phyloP scores from a whole-genome alignment of 2,113 vertebrate species.

The Romanogobio albipinnatus region DNA sequence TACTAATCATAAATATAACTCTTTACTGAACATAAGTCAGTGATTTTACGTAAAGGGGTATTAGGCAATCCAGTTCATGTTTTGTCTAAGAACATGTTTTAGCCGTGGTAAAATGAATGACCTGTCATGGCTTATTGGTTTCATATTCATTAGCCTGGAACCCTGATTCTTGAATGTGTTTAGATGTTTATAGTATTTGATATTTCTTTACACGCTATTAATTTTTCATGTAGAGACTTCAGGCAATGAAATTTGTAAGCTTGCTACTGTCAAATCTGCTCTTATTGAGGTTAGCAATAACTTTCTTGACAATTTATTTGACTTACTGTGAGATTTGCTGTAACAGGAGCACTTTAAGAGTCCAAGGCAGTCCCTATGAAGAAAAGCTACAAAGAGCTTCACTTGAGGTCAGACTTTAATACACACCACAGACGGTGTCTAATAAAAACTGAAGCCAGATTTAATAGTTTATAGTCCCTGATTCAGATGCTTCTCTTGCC shows the following conservation, averaged over 20 bases:
- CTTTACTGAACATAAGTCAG: background rate
- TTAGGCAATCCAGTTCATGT: background rate
- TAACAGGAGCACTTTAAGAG: background rate
- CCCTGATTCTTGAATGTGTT: background rate
- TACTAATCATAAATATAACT: background rate
- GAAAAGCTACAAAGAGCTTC: slow-evolving; percentile 23
- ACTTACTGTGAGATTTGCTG: background rate
- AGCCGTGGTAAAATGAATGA: background rate
- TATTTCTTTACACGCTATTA: slow-evolving; percentile 11
- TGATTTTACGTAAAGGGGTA: background rate
- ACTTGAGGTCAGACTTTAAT: slow-evolving; percentile 46
- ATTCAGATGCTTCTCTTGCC: slow-evolving; percentile 44
- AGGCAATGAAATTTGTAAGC: background rate
- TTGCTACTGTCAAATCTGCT: background rate
- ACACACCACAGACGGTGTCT: slow-evolving; percentile 18
- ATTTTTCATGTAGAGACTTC: slow-evolving; percentile 3
- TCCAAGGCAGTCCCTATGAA: background rate
- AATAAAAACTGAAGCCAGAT: slow-evolving; percentile 38
- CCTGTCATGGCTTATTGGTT: slow-evolving; percentile 11
- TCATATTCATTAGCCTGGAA: slow-evolving; percentile 16
- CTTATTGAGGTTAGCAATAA: background rate
- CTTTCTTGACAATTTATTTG: slow-evolving; percentile 9
- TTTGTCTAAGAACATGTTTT: background rate
- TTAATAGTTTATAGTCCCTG: slow-evolving; percentile 45
- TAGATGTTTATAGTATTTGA: slow-evolving; percentile 19